Evolutionary conservation across 2,888 invertebrate genomes (phyloP).

Genomic region (Mimumesa dahlbomi): DNA sequence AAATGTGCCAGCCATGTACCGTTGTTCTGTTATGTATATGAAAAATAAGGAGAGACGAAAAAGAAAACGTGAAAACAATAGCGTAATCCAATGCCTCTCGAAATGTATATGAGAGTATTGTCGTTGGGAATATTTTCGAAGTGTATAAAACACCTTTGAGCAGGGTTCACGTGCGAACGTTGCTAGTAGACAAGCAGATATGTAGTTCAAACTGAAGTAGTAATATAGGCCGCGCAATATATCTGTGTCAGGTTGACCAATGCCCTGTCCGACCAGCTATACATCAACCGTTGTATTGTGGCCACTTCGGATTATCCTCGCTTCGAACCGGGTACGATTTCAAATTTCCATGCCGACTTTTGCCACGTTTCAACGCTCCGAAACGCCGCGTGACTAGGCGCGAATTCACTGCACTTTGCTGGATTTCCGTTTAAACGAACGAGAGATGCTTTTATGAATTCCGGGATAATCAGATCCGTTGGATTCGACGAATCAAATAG

Average conservation of each 20-base stretch:
- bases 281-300: conserved; percentile 71
- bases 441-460: neutral
- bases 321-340: conserved; percentile 58
- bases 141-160: conserved; percentile 26
- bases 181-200: conserved; percentile 52
- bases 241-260: conserved; percentile 73
- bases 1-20: no score
- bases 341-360: conserved; percentile 47
- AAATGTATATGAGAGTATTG: no score
- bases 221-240: conserved; percentile 68
- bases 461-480: no score
- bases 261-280: conserved; percentile 70
- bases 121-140: no score
- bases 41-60: no score
- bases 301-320: conserved; percentile 72
- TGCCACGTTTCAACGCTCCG: conserved; percentile 24
- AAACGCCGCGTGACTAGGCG: conserved; percentile 2
- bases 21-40: no score
- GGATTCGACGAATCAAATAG: no score
- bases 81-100: no score
- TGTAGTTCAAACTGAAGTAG: conserved; percentile 63
- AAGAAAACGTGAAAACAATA: no score
- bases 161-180: conserved; percentile 25
- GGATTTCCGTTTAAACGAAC: neutral
- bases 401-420: conserved; percentile 2